These are phyloP conservation scores for Dendrolimus houi DNA, from an alignment of 2,888 invertebrate genomes.

Conservation along the genomic window DNA sequence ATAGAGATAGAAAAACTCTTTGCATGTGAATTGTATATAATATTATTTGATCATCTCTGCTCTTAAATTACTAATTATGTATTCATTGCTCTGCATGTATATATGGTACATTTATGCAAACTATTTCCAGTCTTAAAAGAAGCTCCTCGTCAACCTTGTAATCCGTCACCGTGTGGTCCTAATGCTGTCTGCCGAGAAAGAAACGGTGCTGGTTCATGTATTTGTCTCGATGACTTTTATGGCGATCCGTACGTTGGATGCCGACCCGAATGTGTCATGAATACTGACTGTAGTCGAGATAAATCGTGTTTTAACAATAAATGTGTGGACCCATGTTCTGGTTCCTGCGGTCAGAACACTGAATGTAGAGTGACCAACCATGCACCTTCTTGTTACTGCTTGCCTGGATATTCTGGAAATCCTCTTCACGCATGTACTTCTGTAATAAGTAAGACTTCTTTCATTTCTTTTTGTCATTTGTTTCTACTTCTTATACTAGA, in stretches of 20 bases:
- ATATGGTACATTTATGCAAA: slow-evolving; percentile 10
- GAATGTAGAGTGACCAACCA: slow-evolving; percentile 86
- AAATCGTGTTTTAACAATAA: slow-evolving; percentile 86
- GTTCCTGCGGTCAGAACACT: slow-evolving; percentile 85
- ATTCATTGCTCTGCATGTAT: slow-evolving; percentile 23
- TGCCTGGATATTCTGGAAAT: slow-evolving; percentile 83
- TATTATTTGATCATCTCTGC: slow-evolving; percentile 13
- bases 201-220: slow-evolving; percentile 85
- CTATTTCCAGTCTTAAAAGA: slow-evolving; percentile 73
- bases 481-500: slow-evolving; percentile 29
- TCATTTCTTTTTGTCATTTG: slow-evolving; percentile 44
- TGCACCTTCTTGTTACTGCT: slow-evolving; percentile 85
- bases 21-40: slow-evolving; percentile 16
- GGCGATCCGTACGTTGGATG: slow-evolving; percentile 88
- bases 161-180: slow-evolving; percentile 86
- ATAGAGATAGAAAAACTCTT: slow-evolving; percentile 6
- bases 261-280: slow-evolving; percentile 88
- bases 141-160: slow-evolving; percentile 82
- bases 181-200: slow-evolving; percentile 86
- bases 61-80: slow-evolving; percentile 13
- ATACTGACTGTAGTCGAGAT: slow-evolving; percentile 82
- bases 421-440: slow-evolving; percentile 80
- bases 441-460: slow-evolving; percentile 76
- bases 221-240: slow-evolving; percentile 83
- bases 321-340: slow-evolving; percentile 87